These are phyloP conservation scores for Xestobium rufovillosum DNA, from an alignment of 2,888 invertebrate genomes.

Conservation along the genomic window DNA sequence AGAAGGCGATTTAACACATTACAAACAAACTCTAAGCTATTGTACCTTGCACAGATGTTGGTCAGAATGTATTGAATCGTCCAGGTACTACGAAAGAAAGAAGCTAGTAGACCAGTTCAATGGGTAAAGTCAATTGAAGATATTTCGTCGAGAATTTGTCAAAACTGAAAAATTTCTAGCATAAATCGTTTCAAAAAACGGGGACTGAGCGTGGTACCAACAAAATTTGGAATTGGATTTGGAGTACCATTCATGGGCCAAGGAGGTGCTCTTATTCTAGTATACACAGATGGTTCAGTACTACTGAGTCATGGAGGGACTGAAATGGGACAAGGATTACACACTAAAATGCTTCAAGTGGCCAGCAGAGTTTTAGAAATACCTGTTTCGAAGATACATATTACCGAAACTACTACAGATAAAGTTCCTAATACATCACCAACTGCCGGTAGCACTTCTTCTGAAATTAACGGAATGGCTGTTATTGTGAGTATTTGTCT, in stretches of 20 bases:
- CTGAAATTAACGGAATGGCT: slow-evolving; percentile 90
- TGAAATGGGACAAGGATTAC: slow-evolving; percentile 95
- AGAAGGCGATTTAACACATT: slow-evolving; percentile 72
- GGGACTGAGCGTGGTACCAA: slow-evolving; percentile 74
- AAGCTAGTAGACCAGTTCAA: slow-evolving; percentile 61
- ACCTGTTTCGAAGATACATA: slow-evolving; percentile 65
- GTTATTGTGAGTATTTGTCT: no score
- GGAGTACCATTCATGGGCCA: slow-evolving; percentile 71
- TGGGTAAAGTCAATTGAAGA: no score
- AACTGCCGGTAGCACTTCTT: slow-evolving; percentile 82
- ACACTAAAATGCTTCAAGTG: slow-evolving; percentile 93
- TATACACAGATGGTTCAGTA: slow-evolving; percentile 87
- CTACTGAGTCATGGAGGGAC: slow-evolving; percentile 85
- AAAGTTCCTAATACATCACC: slow-evolving; percentile 88
- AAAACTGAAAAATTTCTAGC: no score
- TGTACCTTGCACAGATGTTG: slow-evolving; percentile 72
- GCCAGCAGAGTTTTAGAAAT: slow-evolving; percentile 68
- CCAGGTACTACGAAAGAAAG: slow-evolving; percentile 55
- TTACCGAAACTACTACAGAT: slow-evolving; percentile 78
- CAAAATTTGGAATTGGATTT: slow-evolving; percentile 80
- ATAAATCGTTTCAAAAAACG: slow-evolving; percentile 79
- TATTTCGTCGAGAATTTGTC: no score
- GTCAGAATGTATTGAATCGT: slow-evolving; percentile 64
- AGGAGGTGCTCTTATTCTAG: slow-evolving; percentile 76
- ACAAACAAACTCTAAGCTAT: slow-evolving; percentile 62